Base-by-base conservation (phyloP, 1,140 invertebrate species). In the Tribolium castaneum region DNA sequence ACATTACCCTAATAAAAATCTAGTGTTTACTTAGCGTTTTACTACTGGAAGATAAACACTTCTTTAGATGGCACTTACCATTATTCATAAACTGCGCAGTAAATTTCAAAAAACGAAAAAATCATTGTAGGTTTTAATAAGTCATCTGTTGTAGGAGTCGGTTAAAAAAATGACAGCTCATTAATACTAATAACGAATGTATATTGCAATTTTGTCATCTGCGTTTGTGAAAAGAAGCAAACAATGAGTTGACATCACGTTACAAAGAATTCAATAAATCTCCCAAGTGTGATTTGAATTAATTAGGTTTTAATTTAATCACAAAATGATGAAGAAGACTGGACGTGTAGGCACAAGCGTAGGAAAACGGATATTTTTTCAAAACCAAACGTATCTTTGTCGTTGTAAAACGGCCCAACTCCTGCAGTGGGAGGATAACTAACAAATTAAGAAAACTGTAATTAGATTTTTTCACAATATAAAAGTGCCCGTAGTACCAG, bases 121-220 rank as follows among this genome's bases (percentile, higher is more conserved):
- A 35, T 13, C 9, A 35, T 14, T 66, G 59, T 66, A 66, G 59
- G 59, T 66, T 66, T 66, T 35, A 66, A 66, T 66, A 66, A 66
- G 30, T 66, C 59, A 66, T 66, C 59, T 35, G n/a, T 66, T 66
- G 59, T 66, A 14, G 59, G 59, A 66, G 59, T 66, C 7, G 13
- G 12, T 62, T 62, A 30, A 62, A 54, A 54, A 25, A 59, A 25
- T 59, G 19, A 66, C 59, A 62, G 19, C 22, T 62, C 56, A 62
- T 62, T 34, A 62, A 35, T 12, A 62, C 16, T 34, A 30, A 56
- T 56, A 56, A 39, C 9, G 52, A 12, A 62, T 62, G 22, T 6
- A 19, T 35, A n/a, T 14, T 34, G 56, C 22, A 30, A 62, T n/a
- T 30, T 35, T 30, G 56, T 62, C 22, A 35, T 66, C 1, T 1